phyloP scores from a whole-genome alignment of 37 sponge, comb jelly and placozoan genomes.

The Theonella swinhoei region DNA sequence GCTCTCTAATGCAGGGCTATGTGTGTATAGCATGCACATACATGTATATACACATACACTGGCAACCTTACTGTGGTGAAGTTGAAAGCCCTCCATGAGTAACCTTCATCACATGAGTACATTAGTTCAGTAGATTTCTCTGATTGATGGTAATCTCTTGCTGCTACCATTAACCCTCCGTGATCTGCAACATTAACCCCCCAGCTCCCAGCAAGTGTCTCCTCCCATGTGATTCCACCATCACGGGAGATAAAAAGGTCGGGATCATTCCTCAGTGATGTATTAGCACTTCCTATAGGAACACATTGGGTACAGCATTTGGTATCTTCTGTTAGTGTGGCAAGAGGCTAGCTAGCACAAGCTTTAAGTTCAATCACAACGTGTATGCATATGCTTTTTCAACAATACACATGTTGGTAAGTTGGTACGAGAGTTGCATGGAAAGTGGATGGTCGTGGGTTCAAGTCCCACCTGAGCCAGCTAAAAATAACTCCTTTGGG shows the following conservation, averaged over 20 bases:
- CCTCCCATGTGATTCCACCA: constrained; percentile 72
- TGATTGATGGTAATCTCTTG: constrained; percentile 65
- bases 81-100: constrained; percentile 68
- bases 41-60: constrained; percentile 34
- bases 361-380: no score
- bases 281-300: not conserved
- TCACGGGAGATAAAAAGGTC: constrained; percentile 79
- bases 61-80: constrained; percentile 35
- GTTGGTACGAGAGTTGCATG: no score
- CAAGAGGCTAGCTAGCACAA: no score
- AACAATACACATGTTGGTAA: no score
- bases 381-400: no score
- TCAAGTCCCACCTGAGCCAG: no score
- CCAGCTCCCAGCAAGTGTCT: constrained; percentile 63
- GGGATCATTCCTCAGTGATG: constrained; percentile 17
- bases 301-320: no score
- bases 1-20: no score
- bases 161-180: constrained; percentile 80
- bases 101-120: constrained; percentile 91
- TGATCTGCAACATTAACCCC: constrained; percentile 70
- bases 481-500: no score
- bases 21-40: no score
- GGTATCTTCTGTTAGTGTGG: no score
- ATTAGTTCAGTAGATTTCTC: constrained; percentile 26
- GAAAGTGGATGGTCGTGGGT: no score